Percentiles rank a stretch among this genome's conserved stretches.
phyloP scores from a whole-genome alignment of 1,140 invertebrate species.

The Asbolus verrucosus region DNA sequence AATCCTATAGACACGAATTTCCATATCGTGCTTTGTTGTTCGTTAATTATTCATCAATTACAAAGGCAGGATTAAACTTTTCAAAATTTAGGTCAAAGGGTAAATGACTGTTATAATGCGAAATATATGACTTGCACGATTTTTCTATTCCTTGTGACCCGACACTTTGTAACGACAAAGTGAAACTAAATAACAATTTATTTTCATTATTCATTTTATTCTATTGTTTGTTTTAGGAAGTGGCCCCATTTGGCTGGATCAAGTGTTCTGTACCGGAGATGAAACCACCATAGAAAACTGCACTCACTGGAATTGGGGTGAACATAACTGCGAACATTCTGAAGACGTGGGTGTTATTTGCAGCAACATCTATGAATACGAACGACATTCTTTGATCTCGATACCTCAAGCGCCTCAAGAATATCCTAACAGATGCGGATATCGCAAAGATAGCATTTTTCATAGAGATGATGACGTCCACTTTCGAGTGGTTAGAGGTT shows the following conservation, averaged over 20 bases:
- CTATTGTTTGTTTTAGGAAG: slow-evolving; percentile 61
- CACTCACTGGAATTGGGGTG: slow-evolving; percentile 75
- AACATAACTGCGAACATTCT: slow-evolving; percentile 79
- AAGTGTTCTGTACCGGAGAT: slow-evolving; percentile 77
- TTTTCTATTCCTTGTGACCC: slow-evolving; percentile 3
- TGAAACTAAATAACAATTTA: neutral
- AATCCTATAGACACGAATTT: neutral
- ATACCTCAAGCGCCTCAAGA: slow-evolving; percentile 38
- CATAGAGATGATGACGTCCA: slow-evolving; percentile 63
- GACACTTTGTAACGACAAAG: too few species aligned
- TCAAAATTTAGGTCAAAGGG: slow-evolving; percentile 7
- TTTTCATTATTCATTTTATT: slow-evolving; percentile 1
- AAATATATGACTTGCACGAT: slow-evolving; percentile 18
- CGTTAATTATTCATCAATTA: neutral
- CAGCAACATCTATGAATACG: slow-evolving; percentile 50
- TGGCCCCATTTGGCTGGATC: slow-evolving; percentile 82
- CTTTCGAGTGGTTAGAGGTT: slow-evolving; percentile 71
- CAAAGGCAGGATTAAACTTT: neutral
- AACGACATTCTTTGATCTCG: slow-evolving; percentile 44
- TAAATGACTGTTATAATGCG: too few species aligned
- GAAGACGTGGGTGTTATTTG: slow-evolving; percentile 82
- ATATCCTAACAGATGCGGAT: slow-evolving; percentile 64
- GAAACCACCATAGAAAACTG: slow-evolving; percentile 76
- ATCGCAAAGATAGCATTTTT: slow-evolving; percentile 67
- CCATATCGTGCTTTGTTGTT: neutral